These are phyloP conservation scores for Gorsachius goisagi DNA, from an alignment of 2,113 vertebrate genomes.

Conservation along the genomic window DNA sequence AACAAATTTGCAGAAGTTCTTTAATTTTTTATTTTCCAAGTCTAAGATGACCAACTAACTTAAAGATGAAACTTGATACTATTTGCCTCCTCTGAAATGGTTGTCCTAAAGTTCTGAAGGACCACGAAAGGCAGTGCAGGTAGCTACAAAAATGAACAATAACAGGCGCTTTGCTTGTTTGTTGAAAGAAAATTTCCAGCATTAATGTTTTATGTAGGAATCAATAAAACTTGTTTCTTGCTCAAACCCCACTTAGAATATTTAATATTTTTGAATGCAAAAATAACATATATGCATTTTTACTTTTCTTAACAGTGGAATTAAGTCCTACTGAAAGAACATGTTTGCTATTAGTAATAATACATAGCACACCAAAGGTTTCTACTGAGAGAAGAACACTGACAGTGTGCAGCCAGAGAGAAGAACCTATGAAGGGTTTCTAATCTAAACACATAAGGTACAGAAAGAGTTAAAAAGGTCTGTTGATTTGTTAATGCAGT, in stretches of 20 bases:
- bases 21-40: not conserved
- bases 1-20: not conserved
- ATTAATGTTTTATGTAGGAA: not conserved
- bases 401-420: not conserved
- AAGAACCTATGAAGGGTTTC: not conserved
- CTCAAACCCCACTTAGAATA: not conserved
- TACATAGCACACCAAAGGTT: not conserved
- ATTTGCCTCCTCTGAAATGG: not conserved
- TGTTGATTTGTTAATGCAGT: not conserved
- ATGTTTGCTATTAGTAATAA: not conserved
- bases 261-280: not conserved
- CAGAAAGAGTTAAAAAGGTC: not conserved
- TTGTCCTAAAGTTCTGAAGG: not conserved
- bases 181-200: not conserved
- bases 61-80: not conserved
- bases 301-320: not conserved
- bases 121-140: not conserved
- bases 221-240: not conserved
- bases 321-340: not conserved
- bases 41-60: not conserved
- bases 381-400: not conserved
- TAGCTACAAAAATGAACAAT: not conserved
- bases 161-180: not conserved
- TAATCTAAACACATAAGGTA: not conserved
- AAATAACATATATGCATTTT: not conserved